Conservation (phyloP, 1,140 invertebrate species). For the Vanessa atalanta region DNA sequence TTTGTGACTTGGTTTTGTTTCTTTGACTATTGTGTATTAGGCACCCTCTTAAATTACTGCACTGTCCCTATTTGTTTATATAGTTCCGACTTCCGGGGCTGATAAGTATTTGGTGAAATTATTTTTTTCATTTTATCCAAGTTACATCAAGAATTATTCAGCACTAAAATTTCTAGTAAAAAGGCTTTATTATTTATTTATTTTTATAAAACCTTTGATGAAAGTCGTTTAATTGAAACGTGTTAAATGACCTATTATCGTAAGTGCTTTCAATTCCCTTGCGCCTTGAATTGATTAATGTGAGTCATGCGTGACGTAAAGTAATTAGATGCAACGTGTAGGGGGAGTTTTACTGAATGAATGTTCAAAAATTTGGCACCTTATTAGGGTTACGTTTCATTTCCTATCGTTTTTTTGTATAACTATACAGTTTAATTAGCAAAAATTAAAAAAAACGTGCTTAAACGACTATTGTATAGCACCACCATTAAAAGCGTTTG, state of each 20-base stretch:
- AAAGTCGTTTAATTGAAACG: background rate
- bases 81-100: too few relatives aligned
- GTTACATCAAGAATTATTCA: too few relatives aligned
- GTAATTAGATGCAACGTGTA: background rate
- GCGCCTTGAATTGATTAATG: slow-evolving; percentile 9
- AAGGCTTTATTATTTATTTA: background rate
- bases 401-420: background rate
- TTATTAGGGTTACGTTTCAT: slow-evolving; percentile 1
- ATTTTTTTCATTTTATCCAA: too few relatives aligned
- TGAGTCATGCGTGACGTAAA: slow-evolving; percentile 13
- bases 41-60: too few relatives aligned
- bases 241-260: background rate
- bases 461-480: too few relatives aligned
- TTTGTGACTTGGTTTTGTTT: too few relatives aligned
- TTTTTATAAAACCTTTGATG: background rate
- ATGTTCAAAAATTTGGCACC: background rate
- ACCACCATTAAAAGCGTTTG: too few relatives aligned
- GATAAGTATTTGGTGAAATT: too few relatives aligned
- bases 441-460: too few relatives aligned
- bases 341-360: slow-evolving; percentile 8
- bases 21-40: too few relatives aligned
- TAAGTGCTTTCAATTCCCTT: slow-evolving; percentile 1
- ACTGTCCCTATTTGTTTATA: too few relatives aligned
- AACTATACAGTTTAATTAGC: too few relatives aligned
- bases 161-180: background rate